Percentiles rank a stretch among this genome's conserved stretches.
phyloP scores from a whole-genome alignment of 2,888 invertebrate species.

The Orchesella flavescens region DNA sequence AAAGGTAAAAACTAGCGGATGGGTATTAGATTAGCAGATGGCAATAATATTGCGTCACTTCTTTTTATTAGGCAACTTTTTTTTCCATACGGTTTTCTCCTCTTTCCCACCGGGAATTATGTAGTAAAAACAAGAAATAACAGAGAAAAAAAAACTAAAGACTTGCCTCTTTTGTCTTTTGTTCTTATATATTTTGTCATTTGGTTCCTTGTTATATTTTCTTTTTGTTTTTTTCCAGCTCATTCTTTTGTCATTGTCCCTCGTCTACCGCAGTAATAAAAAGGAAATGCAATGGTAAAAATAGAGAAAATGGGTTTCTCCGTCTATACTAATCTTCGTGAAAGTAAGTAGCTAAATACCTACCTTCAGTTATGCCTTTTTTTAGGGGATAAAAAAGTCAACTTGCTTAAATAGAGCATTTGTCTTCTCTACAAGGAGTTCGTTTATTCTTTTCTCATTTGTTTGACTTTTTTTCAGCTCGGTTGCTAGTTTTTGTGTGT shows the following conservation, averaged over 20 bases:
- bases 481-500: slow-evolving; percentile 8
- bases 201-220: slow-evolving; percentile 4
- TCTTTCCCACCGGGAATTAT: slow-evolving; percentile 53
- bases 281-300: slow-evolving; percentile 60
- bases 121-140: slow-evolving; percentile 39
- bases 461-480: slow-evolving; percentile 32
- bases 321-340: slow-evolving; percentile 54
- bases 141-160: not conserved
- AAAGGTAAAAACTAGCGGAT: slow-evolving; percentile 63
- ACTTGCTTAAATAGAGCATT: slow-evolving; percentile 25
- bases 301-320: slow-evolving; percentile 37
- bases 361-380: not conserved
- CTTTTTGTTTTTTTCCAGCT: slow-evolving; percentile 14
- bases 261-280: slow-evolving; percentile 49
- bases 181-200: not conserved
- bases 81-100: slow-evolving; percentile 15
- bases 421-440: slow-evolving; percentile 34
- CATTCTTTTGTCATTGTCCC: slow-evolving; percentile 21
- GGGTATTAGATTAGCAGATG: slow-evolving; percentile 63
- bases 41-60: slow-evolving; percentile 59
- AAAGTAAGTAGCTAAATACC: slow-evolving; percentile 58
- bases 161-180: not conserved
- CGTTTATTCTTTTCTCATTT: slow-evolving; percentile 55
- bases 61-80: slow-evolving; percentile 53
- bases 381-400: slow-evolving; percentile 41